phyloP scores from a whole-genome alignment of 1,140 invertebrate species.

The Wiebesia pumilae region DNA sequence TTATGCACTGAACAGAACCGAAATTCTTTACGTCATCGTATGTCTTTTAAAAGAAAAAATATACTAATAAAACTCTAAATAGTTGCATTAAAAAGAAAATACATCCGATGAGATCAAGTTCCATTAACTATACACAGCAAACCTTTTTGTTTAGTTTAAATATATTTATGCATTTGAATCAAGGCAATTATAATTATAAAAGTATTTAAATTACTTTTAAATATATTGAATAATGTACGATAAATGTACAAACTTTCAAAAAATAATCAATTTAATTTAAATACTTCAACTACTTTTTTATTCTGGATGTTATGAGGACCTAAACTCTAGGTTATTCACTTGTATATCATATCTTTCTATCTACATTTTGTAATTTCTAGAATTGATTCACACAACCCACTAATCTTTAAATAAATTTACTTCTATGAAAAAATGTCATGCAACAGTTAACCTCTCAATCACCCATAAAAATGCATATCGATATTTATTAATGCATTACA shows the following conservation, averaged over 20 bases:
- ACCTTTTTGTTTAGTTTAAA: neutral
- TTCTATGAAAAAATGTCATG: neutral
- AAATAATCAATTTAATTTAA: neutral
- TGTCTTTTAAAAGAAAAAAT: neutral
- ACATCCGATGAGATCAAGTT: neutral
- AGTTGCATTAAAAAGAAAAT: neutral
- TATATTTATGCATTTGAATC: neutral
- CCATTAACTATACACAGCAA: slow-evolving; percentile 8
- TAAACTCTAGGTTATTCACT: neutral
- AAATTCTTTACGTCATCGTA: neutral
- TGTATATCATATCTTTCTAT: neutral
- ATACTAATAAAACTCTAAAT: neutral
- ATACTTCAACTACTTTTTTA: neutral
- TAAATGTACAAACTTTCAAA: neutral
- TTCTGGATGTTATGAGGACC: neutral
- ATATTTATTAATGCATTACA: neutral
- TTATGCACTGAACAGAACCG: neutral
- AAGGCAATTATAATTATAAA: neutral
- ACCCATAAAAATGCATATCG: neutral
- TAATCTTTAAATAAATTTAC: slow-evolving; percentile 1
- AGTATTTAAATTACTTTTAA: neutral
- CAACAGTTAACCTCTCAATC: neutral
- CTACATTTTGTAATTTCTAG: neutral
- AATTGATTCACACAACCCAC: no score
- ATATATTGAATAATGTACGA: neutral